phyloP scores from a whole-genome alignment of 2,888 invertebrate genomes.

The Sesia apiformis region DNA sequence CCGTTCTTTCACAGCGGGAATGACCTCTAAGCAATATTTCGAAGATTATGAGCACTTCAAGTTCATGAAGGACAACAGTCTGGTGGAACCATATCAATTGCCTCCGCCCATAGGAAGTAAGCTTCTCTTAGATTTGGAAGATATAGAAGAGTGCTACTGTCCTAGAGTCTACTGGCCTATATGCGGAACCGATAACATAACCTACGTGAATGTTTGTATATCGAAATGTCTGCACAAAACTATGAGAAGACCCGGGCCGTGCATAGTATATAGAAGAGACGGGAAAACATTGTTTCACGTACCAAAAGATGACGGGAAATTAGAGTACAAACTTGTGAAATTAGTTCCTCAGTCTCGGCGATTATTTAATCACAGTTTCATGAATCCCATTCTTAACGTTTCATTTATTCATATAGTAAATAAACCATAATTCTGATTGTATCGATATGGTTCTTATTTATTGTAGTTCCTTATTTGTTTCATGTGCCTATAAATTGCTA shows the following conservation, averaged over 20 bases:
- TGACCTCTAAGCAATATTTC: background rate
- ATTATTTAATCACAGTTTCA: no score
- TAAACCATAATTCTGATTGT: no score
- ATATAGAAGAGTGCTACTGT: conserved; percentile 12
- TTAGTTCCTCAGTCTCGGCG: background rate
- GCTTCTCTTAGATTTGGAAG: conserved; percentile 9
- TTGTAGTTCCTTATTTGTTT: no score
- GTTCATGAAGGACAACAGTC: background rate
- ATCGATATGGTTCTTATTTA: no score
- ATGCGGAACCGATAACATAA: conserved; percentile 16
- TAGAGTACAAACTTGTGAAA: background rate
- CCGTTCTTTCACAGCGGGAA: no score
- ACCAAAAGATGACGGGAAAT: background rate
- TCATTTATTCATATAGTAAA: no score
- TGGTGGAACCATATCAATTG: conserved; percentile 7
- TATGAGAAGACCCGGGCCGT: conserved; percentile 19
- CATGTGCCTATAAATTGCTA: no score
- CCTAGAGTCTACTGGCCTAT: conserved; percentile 28
- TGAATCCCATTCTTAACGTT: no score
- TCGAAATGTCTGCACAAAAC: conserved; percentile 16
- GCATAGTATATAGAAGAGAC: conserved; percentile 23
- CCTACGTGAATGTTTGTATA: conserved; percentile 28
- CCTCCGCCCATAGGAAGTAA: background rate
- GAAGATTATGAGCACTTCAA: background rate
- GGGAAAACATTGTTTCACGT: background rate